phyloP scores from a whole-genome alignment of 2,113 vertebrate species.

The Crypturellus undulatus region DNA sequence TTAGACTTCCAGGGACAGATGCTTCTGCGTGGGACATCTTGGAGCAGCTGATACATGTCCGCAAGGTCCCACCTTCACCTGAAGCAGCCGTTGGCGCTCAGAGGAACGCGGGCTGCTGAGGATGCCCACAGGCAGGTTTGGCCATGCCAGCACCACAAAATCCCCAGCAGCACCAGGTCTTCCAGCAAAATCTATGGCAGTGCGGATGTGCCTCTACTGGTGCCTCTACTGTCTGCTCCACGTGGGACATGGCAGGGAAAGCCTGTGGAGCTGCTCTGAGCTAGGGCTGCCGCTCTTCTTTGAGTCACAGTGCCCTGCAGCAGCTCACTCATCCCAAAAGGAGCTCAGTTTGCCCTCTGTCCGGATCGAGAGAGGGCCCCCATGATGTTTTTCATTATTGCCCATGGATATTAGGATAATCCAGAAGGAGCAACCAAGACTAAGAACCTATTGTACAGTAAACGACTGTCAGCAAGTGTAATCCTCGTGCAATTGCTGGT shows the following conservation, averaged over 20 bases:
- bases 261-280: fast-evolving
- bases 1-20: too few relatives aligned
- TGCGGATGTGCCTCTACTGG: fast-evolving
- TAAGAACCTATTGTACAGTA: neutral
- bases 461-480: neutral
- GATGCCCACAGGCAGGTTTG: too few relatives aligned
- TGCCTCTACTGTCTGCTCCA: neutral
- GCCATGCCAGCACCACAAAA: neutral
- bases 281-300: neutral
- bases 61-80: too few relatives aligned
- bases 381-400: neutral
- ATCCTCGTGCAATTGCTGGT: neutral
- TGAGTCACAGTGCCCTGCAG: neutral
- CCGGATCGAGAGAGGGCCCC: neutral
- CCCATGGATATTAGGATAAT: neutral
- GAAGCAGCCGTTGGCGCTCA: too few relatives aligned
- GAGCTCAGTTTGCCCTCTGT: neutral
- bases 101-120: too few relatives aligned
- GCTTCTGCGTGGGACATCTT: too few relatives aligned
- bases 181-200: neutral
- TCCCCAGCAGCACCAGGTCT: neutral
- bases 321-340: neutral
- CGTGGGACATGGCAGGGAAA: neutral
- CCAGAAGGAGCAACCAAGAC: neutral
- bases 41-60: too few relatives aligned